Evolutionary conservation across 2,797 vertebrate genomes (phyloP).

Genomic region (Choloepus didactylus): DNA sequence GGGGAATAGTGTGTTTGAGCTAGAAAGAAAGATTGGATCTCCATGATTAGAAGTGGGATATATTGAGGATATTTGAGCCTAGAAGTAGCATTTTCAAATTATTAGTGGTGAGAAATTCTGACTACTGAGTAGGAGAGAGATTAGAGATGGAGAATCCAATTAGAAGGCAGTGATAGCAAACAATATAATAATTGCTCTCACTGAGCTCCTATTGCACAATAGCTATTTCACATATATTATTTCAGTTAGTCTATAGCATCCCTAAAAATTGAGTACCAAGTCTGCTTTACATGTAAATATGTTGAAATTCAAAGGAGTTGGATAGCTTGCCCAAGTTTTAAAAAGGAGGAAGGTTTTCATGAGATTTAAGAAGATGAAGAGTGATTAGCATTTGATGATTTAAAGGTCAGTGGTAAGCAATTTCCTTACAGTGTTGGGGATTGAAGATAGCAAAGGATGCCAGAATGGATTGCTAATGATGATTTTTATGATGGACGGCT

Average conservation of each 20-base stretch:
- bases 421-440: background rate
- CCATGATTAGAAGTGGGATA: background rate
- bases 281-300: background rate
- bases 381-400: constrained; percentile 18
- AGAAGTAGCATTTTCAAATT: background rate
- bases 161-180: background rate
- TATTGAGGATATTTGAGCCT: background rate
- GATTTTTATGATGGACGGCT: background rate
- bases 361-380: background rate
- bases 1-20: background rate
- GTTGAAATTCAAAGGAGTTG: background rate
- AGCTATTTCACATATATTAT: background rate
- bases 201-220: background rate
- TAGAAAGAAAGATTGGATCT: background rate
- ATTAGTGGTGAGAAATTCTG: background rate
- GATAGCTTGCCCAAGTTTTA: background rate
- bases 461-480: background rate
- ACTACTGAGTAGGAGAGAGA: background rate
- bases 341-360: background rate
- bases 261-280: background rate
- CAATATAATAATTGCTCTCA: background rate
- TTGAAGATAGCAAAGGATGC: background rate
- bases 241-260: background rate
- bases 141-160: background rate
- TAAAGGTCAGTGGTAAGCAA: background rate